phyloP scores from a whole-genome alignment of 1,140 invertebrate genomes.

The Aphelenchoides besseyi region DNA sequence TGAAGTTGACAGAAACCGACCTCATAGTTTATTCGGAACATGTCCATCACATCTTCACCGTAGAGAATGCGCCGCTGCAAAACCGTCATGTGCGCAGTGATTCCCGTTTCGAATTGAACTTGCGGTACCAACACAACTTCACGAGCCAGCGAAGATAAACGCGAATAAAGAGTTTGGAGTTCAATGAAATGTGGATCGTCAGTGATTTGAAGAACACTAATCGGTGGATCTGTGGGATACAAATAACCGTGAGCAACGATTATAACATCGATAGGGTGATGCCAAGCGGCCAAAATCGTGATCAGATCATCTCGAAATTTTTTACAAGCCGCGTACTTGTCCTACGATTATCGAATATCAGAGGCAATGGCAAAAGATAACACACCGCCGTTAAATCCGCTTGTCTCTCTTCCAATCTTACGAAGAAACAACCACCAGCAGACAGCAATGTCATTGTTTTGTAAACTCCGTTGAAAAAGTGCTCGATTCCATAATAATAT shows the following conservation, averaged over 20 bases:
- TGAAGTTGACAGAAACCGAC: neutral
- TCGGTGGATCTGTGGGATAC: neutral
- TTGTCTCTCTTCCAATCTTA: neutral
- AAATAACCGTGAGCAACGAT: neutral
- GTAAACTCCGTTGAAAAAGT: neutral
- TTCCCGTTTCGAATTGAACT: neutral
- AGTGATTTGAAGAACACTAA: neutral
- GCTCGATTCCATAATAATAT: slow-evolving; percentile 1
- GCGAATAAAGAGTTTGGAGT: neutral
- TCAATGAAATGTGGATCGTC: slow-evolving; percentile 1
- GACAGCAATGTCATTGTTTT: neutral
- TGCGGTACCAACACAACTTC: neutral
- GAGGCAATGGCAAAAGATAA: neutral
- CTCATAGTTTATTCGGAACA: neutral
- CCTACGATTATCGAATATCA: neutral
- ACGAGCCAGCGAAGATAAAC: neutral
- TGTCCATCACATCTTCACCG: neutral
- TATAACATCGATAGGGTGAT: neutral
- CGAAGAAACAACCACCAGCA: neutral
- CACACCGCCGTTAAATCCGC: neutral
- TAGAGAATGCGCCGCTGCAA: neutral
- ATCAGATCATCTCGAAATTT: neutral
- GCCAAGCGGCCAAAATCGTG: neutral
- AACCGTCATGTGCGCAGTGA: neutral
- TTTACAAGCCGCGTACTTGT: neutral